Evolutionary conservation across 2,888 invertebrate species (phyloP).

Genomic region (Drepanosiphum platanoidis): DNA sequence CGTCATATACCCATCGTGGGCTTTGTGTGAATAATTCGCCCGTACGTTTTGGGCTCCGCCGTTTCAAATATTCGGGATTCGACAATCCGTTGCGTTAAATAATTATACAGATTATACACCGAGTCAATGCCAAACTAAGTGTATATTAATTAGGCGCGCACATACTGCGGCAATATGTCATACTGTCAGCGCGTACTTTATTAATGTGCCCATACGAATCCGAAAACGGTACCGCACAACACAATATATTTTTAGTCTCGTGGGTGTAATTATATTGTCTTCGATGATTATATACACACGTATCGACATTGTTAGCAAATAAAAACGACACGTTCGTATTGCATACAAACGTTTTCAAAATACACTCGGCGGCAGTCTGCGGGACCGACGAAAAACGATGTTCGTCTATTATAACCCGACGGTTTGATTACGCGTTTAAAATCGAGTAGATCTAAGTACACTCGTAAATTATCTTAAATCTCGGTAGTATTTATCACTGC

Average conservation of each 20-base stretch:
- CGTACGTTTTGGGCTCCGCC: neutral
- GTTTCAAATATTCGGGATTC: constrained; percentile 10
- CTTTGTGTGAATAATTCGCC: neutral
- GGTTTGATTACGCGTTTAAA: no score
- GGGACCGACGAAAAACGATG: no score
- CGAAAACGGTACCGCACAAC: constrained; percentile 3
- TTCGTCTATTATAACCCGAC: no score
- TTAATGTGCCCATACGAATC: neutral
- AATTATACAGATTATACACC: neutral
- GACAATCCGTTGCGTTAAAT: neutral
- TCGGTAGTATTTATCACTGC: no score
- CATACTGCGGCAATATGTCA: neutral
- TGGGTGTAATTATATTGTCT: constrained; percentile 37
- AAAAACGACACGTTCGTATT: neutral
- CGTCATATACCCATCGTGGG: constrained; percentile 2
- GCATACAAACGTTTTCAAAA: neutral
- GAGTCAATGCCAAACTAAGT: neutral
- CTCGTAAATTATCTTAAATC: no score
- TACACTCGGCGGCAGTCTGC: no score
- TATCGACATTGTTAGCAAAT: neutral
- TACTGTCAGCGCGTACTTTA: neutral
- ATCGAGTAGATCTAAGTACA: no score
- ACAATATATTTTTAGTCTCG: neutral
- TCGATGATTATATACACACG: neutral
- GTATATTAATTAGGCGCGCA: neutral